Conservation (phyloP, 2,797 vertebrate genomes). For the Champsocephalus gunnari region DNA sequence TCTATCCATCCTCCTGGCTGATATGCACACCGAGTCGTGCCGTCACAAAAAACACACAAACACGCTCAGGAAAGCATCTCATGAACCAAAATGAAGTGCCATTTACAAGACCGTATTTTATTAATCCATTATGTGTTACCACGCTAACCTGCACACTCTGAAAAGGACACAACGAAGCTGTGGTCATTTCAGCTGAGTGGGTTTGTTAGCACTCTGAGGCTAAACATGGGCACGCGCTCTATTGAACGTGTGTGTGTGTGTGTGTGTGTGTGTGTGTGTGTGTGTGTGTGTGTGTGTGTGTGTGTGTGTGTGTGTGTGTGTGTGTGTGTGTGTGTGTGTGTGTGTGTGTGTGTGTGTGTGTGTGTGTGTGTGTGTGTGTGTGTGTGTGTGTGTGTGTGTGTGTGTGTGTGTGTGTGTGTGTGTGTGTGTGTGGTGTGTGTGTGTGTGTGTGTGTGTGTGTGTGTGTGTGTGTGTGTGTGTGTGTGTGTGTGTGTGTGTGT, state of each 20-base stretch:
- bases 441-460: no score
- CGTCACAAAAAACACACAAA: slow-evolving; percentile 31
- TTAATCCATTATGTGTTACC: slow-evolving; percentile 40
- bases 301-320: no score
- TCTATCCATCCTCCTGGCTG: slow-evolving; percentile 48
- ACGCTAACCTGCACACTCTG: slow-evolving; percentile 30
- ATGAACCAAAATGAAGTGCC: slow-evolving; percentile 46
- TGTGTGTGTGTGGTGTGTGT: no score
- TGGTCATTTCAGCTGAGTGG: slow-evolving; percentile 58
- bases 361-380: no score
- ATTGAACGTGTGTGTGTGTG: slow-evolving; percentile 31
- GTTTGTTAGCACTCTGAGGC: slow-evolving; percentile 53
- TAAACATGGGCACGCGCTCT: slow-evolving; percentile 53
- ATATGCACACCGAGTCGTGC: slow-evolving; percentile 31
- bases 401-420: no score
- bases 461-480: no score
- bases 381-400: no score
- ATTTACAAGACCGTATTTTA: slow-evolving; percentile 60
- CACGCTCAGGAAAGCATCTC: slow-evolving; percentile 47
- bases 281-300: no score
- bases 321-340: no score
- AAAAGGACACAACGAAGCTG: slow-evolving; percentile 33
- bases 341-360: no score
- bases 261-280: background rate
- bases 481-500: no score